These are phyloP conservation scores for Bimastos eiseni DNA, from an alignment of 2,888 invertebrate species.

Conservation along the genomic window DNA sequence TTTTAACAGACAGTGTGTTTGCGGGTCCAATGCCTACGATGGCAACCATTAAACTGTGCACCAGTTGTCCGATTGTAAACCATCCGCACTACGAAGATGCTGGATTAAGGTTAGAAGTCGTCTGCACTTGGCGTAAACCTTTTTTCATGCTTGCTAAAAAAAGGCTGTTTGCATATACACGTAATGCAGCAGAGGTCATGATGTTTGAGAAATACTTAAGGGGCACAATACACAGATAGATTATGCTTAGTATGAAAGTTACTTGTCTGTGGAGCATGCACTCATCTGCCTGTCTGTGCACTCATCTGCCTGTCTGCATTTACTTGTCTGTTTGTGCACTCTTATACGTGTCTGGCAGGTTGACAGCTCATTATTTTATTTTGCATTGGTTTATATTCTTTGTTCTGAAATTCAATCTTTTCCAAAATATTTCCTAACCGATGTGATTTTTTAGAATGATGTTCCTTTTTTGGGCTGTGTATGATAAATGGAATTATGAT, in stretches of 20 bases:
- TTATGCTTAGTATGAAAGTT: not conserved
- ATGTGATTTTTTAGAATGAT: not conserved
- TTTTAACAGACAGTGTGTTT: slow-evolving; percentile 70
- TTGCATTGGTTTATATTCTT: not conserved
- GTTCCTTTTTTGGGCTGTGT: not conserved
- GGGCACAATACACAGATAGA: not conserved
- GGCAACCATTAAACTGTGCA: slow-evolving; percentile 78
- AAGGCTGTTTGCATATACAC: not conserved
- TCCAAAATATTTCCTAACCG: not conserved
- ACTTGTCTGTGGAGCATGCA: too few relatives aligned
- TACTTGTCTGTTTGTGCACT: not conserved
- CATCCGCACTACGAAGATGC: slow-evolving; percentile 86
- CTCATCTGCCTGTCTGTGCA: not conserved
- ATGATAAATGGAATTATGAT: not conserved
- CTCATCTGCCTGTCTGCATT: not conserved
- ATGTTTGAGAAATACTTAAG: not conserved
- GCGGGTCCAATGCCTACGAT: slow-evolving; percentile 84
- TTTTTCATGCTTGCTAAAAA: too few relatives aligned
- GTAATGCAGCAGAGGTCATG: not conserved
- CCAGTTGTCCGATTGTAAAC: slow-evolving; percentile 77
- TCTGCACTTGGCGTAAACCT: not conserved
- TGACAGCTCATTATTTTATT: not conserved
- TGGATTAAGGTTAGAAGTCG: slow-evolving; percentile 70
- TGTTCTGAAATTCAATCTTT: not conserved
- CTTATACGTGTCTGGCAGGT: not conserved